These are phyloP conservation scores for Helobdella robusta DNA, from an alignment of 2,888 invertebrate species.

Conservation along the genomic window DNA sequence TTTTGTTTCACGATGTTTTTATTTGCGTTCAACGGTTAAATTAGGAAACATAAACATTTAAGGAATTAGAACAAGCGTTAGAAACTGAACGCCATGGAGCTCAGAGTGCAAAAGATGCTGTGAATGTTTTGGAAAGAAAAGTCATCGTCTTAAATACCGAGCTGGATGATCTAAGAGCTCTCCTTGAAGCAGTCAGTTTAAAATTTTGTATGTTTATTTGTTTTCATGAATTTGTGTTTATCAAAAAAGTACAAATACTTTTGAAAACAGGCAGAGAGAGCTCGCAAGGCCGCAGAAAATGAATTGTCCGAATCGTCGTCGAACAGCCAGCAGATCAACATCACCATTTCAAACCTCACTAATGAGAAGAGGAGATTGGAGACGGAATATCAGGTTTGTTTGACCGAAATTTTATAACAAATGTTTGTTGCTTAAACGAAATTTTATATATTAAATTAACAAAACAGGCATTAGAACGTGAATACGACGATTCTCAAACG, in stretches of 20 bases:
- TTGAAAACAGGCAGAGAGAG: slow-evolving; percentile 44
- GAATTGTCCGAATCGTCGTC: slow-evolving; percentile 78
- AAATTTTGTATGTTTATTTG: not conserved
- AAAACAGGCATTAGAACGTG: slow-evolving; percentile 10
- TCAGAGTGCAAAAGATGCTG: slow-evolving; percentile 15
- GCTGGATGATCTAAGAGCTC: slow-evolving; percentile 22
- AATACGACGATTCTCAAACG: slow-evolving; percentile 10
- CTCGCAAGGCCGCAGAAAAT: slow-evolving; percentile 48
- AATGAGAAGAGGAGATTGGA: slow-evolving; percentile 89
- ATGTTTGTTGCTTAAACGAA: too few relatives aligned
- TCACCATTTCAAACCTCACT: slow-evolving; percentile 87
- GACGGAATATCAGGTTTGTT: slow-evolving; percentile 58
- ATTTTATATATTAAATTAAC: slow-evolving; percentile 8
- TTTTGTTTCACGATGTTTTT: not conserved
- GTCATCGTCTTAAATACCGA: slow-evolving; percentile 21
- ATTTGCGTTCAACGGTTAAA: not conserved
- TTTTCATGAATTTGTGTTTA: not conserved
- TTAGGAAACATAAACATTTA: too few relatives aligned
- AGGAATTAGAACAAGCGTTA: slow-evolving; percentile 23
- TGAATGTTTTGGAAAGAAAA: slow-evolving; percentile 17
- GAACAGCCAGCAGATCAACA: slow-evolving; percentile 85
- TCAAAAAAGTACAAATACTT: not conserved
- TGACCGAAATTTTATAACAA: not conserved
- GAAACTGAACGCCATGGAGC: slow-evolving; percentile 21
- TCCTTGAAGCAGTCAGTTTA: slow-evolving; percentile 20